Percentiles rank a stretch among this genome's conserved stretches.
Conservation (phyloP, 2,888 invertebrate genomes). For the Pemphredon lugubris region DNA sequence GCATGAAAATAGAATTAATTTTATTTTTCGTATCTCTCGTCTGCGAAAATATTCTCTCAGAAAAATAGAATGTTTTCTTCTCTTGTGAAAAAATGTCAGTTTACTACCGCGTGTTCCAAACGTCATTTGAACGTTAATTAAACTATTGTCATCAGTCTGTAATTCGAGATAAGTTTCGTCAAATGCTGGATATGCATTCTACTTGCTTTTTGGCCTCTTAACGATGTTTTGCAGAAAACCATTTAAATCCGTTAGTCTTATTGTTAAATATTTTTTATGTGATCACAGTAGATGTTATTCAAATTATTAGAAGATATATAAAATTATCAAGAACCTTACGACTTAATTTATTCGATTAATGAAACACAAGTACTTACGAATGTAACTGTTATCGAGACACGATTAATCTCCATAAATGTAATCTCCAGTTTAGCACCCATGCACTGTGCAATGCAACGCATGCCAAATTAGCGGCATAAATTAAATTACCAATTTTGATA, state of each 20-base stretch:
- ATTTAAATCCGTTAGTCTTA: slow-evolving; percentile 14
- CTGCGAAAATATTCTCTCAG: slow-evolving; percentile 61
- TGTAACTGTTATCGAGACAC: slow-evolving; percentile 1
- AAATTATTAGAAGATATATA: slow-evolving; percentile 19
- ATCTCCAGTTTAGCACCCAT: not conserved
- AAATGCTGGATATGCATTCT: slow-evolving; percentile 42
- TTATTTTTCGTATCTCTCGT: slow-evolving; percentile 11
- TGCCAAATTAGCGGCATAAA: not conserved
- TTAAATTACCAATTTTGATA: not conserved
- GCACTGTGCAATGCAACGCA: too few species aligned
- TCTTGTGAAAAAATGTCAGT: slow-evolving; percentile 15
- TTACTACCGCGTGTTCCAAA: not conserved
- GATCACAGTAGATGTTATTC: slow-evolving; percentile 39
- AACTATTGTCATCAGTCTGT: slow-evolving; percentile 64
- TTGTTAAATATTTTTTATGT: slow-evolving; percentile 21
- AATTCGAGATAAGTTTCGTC: slow-evolving; percentile 42
- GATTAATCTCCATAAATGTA: not conserved
- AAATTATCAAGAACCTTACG: slow-evolving; percentile 4
- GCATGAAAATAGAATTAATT: slow-evolving; percentile 41
- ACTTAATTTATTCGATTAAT: not conserved
- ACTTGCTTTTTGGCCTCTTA: slow-evolving; percentile 5
- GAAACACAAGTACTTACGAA: not conserved
- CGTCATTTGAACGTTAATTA: slow-evolving; percentile 34
- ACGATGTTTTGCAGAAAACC: slow-evolving; percentile 9
- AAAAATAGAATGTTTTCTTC: slow-evolving; percentile 64